These are phyloP conservation scores for Heteractis magnifica DNA, from an alignment of 92 coral and sea anemone genomes.

Conservation along the genomic window DNA sequence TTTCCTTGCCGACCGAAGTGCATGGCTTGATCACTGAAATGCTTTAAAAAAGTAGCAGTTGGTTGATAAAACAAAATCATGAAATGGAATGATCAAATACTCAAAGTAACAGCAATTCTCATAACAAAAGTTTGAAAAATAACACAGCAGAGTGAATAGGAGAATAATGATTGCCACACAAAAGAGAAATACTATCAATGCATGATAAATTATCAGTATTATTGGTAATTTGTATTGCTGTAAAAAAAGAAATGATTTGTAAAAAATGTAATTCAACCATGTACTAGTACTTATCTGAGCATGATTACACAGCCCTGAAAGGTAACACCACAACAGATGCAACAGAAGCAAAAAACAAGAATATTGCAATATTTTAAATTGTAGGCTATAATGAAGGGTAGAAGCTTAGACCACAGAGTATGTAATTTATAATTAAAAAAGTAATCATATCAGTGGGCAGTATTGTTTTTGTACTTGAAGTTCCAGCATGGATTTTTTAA, in stretches of 20 bases:
- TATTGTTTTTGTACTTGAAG: too few species aligned
- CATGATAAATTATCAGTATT: neutral
- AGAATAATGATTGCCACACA: neutral
- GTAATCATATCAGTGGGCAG: too few species aligned
- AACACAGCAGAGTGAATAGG: neutral
- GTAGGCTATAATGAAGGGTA: too few species aligned
- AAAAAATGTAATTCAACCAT: neutral
- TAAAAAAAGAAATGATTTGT: neutral
- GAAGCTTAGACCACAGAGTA: neutral
- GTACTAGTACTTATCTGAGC: constrained; percentile 31
- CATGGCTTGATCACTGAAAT: constrained; percentile 13
- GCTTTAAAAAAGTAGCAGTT: constrained; percentile 11
- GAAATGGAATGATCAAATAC: neutral
- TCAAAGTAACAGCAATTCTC: neutral
- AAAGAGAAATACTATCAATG: neutral
- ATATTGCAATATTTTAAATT: too few species aligned
- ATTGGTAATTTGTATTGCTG: neutral
- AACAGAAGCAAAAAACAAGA: neutral
- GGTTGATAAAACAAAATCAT: neutral
- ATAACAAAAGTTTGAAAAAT: neutral
- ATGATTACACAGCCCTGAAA: constrained; percentile 32
- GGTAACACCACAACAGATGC: constrained; percentile 10
- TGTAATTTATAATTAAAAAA: too few species aligned
- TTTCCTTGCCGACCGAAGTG: constrained; percentile 9
- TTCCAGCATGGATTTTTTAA: too few species aligned